A percentile compares a stretch with the other conserved stretches of the same genome.
Conservation (phyloP, 2,797 vertebrate species). For the Clarias laeviceps region DNA sequence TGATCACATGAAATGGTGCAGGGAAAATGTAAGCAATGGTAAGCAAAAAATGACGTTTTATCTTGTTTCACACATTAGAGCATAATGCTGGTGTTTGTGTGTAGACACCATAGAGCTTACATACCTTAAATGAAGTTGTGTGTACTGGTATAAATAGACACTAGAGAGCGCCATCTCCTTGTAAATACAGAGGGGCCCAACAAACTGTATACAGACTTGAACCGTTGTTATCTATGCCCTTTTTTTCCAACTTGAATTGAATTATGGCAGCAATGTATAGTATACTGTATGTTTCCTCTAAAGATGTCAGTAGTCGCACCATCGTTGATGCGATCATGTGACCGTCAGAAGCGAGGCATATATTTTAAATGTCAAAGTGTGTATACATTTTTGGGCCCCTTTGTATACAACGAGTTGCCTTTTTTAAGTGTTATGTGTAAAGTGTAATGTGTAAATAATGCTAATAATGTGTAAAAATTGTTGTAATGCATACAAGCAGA, state of each 20-base stretch:
- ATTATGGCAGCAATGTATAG: too few relatives aligned
- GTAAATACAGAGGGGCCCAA: background rate
- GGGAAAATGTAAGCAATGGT: background rate
- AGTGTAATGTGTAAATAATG: background rate
- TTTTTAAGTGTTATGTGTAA: background rate
- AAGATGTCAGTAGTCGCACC: too few relatives aligned
- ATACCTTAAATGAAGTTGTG: background rate
- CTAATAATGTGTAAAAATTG: background rate
- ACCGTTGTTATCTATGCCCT: too few relatives aligned
- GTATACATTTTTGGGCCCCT: too few relatives aligned
- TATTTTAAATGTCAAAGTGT: too few relatives aligned
- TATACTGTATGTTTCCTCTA: too few relatives aligned
- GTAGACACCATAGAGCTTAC: background rate
- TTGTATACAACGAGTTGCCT: background rate
- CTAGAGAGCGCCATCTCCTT: slow-evolving; percentile 22
- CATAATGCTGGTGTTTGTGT: slow-evolving; percentile 30
- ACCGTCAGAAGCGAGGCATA: too few relatives aligned
- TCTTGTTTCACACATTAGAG: slow-evolving; percentile 9
- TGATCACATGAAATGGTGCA: background rate
- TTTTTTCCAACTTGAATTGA: too few relatives aligned
- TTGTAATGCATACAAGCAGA: background rate
- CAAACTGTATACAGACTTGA: too few relatives aligned
- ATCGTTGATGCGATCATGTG: too few relatives aligned
- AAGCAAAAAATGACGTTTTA: background rate
- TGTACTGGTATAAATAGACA: background rate